phyloP scores from a whole-genome alignment of 2,888 invertebrate genomes.

The Tupiocoris notatus region DNA sequence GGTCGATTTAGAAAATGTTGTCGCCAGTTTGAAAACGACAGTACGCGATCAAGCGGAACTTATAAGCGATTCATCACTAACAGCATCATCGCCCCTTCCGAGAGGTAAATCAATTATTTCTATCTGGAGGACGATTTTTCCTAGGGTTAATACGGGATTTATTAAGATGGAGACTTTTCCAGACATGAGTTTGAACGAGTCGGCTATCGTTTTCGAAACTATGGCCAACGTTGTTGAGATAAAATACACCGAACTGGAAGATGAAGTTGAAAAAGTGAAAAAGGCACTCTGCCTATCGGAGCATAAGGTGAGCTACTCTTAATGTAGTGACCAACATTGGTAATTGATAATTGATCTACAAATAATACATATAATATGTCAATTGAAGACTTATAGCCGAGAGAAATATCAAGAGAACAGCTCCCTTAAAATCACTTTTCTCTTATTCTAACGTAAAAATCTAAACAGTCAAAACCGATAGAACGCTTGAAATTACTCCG shows the following conservation, averaged over 20 bases:
- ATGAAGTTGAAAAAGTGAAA: slow-evolving; percentile 2
- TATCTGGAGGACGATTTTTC: background rate
- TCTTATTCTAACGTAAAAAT: too few species aligned
- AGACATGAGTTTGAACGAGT: slow-evolving; percentile 28
- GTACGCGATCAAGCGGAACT: slow-evolving; percentile 23
- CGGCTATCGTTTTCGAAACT: slow-evolving; percentile 19
- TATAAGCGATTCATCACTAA: slow-evolving; percentile 16
- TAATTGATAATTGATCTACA: too few species aligned
- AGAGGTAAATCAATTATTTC: slow-evolving; percentile 1
- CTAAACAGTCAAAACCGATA: too few species aligned
- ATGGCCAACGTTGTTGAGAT: slow-evolving; percentile 32
- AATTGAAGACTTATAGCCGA: too few species aligned
- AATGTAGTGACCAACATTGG: too few species aligned
- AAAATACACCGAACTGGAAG: slow-evolving; percentile 20
- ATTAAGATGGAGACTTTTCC: background rate
- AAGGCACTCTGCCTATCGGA: background rate
- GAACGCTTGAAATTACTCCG: too few species aligned
- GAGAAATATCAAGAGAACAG: too few species aligned
- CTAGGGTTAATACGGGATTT: background rate
- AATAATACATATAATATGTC: too few species aligned
- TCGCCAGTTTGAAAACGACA: slow-evolving; percentile 14
- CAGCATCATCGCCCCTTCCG: slow-evolving; percentile 1
- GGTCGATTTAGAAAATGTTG: slow-evolving; percentile 6
- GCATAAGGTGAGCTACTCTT: background rate
- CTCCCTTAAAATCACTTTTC: too few species aligned